Conservation (phyloP, 2,113 vertebrate species). For the Orthonyx spaldingii region DNA sequence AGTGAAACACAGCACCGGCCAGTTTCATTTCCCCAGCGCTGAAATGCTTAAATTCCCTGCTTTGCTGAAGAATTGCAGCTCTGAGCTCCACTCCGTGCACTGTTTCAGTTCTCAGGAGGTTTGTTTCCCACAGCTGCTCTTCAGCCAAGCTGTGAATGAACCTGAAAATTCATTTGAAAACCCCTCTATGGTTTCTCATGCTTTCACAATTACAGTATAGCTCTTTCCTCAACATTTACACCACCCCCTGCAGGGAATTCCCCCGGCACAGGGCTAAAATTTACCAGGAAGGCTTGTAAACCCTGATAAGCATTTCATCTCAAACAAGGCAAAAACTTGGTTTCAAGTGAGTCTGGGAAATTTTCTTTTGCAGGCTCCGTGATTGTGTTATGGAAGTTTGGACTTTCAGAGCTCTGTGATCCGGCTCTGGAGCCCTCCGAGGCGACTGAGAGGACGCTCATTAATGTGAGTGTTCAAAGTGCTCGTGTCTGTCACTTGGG, state of each 20-base stretch:
- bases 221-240: slow-evolving; percentile 27
- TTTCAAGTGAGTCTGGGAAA: not conserved
- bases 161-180: slow-evolving; percentile 66
- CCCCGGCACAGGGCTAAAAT: not conserved
- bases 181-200: slow-evolving; percentile 52
- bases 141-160: slow-evolving; percentile 57
- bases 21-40: slow-evolving; percentile 27
- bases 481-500: not conserved
- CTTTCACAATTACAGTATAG: slow-evolving; percentile 39
- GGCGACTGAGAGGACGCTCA: not conserved
- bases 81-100: not conserved
- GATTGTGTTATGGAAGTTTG: not conserved
- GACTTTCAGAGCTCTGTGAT: not conserved
- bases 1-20: not conserved
- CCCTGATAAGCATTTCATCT: not conserved
- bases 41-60: not conserved
- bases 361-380: not conserved
- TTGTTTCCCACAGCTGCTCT: slow-evolving; percentile 62
- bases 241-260: slow-evolving; percentile 41
- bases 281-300: slow-evolving; percentile 9
- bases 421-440: not conserved
- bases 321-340: not conserved
- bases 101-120: slow-evolving; percentile 55
- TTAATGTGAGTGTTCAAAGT: rapidly evolving
- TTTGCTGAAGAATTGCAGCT: not conserved